Evolutionary conservation across 2,113 vertebrate genomes (phyloP).

Genomic region (Hydrochoerus hydrochaeris): DNA sequence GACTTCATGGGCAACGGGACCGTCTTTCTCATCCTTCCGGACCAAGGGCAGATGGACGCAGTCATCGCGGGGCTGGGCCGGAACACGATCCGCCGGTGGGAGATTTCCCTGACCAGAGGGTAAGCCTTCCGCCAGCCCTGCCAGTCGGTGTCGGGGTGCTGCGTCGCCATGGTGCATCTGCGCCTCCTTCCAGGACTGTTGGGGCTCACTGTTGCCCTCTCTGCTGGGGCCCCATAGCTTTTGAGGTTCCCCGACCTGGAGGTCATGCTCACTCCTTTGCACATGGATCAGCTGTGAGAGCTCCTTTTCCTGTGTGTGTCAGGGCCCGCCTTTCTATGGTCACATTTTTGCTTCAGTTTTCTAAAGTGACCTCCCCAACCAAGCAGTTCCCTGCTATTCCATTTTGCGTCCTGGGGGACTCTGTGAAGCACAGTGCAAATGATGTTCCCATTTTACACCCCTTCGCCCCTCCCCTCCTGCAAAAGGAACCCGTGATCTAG

Average conservation of each 20-base stretch:
- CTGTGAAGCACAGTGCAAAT: neutral
- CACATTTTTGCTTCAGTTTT: neutral
- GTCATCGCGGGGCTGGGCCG: constrained; percentile 74
- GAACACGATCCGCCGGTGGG: constrained; percentile 78
- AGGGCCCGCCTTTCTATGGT: neutral
- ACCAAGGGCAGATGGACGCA: constrained; percentile 75
- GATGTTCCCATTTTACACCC: neutral
- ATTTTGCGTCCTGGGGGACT: neutral
- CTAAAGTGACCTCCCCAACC: neutral
- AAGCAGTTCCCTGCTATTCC: neutral
- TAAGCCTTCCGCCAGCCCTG: constrained; percentile 67
- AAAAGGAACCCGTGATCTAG: neutral
- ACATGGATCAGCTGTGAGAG: neutral
- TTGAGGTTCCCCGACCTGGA: neutral
- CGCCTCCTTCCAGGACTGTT: neutral
- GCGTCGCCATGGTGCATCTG: neutral
- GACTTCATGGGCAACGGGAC: constrained; percentile 85
- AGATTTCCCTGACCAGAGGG: constrained; percentile 67
- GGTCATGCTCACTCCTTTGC: neutral
- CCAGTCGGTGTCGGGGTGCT: fast-evolving
- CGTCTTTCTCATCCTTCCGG: constrained; percentile 89
- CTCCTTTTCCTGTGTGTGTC: neutral
- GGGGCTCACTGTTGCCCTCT: neutral
- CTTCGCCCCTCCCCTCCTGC: neutral
- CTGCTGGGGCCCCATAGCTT: neutral